Evolutionary conservation across 2,113 vertebrate genomes (phyloP), one percentile per base, ranked within the genome.

Genomic region (Fulmarus glacialis): DNA sequence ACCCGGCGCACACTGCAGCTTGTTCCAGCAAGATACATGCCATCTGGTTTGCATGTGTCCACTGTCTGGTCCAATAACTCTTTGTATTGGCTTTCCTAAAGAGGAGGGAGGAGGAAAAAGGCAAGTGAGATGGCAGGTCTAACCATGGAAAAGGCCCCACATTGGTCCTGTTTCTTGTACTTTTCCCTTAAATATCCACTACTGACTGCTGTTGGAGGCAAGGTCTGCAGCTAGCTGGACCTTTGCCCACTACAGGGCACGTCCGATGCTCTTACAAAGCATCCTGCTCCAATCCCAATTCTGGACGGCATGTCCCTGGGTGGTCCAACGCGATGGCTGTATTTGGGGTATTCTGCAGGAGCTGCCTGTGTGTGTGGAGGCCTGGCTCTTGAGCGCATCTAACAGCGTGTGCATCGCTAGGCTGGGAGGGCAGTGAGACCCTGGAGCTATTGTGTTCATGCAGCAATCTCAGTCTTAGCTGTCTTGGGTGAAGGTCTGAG

Each of bases 51-150:
- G 82, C 78, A 84, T 73, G 72, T 74, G 77, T 36, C 86, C 11
- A 0, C 74, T 87, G 38, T 7, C 55, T 11, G 2, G n/a, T 47
- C 47, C 79, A 45, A 5, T 74, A 81, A 82, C 78, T 89, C 86
- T n/a, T 77, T 56, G 32, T 42, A 18, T 23, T 92, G 63, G 70
- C 89, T 93, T 82, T 79, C 53, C 81, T n/a, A 22, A 48, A 66
- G 42, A 85, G 73, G 72, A 92, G 87, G 62, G 66, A 96, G 89
- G 87, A 96, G 73, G 78, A 73, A 56, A 66, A 80, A 52, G 58
- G 45, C 70, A 60, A 40, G 34, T 23, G 71, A 80, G 70, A 4
- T 38, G 34, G 38, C 87, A 63, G 73, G 52, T 87, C n/a, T 77
- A 15, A 80, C 78, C 40, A 0, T 32, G 82, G 75, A 55, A 43